These are phyloP conservation scores for Sibirionetta formosa DNA, from an alignment of 2,797 vertebrate species.

Conservation along the genomic window DNA sequence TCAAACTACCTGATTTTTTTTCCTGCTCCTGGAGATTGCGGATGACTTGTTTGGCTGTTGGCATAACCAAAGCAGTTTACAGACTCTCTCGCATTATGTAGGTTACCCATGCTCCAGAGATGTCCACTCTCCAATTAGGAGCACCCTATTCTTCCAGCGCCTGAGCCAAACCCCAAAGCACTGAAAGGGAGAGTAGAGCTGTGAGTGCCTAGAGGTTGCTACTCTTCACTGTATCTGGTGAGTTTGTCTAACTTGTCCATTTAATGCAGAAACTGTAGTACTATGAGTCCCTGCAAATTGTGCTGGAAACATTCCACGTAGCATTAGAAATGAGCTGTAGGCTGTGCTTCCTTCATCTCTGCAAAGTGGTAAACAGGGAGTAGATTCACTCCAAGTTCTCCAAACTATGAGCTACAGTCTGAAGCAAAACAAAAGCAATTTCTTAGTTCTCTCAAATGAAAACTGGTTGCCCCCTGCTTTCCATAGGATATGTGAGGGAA, in stretches of 20 bases:
- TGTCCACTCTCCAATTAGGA: not conserved
- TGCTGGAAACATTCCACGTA: not conserved
- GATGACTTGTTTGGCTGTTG: not conserved
- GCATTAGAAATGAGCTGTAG: not conserved
- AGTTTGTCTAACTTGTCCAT: not conserved
- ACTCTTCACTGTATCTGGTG: not conserved
- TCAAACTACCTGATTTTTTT: not conserved
- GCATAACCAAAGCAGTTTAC: not conserved
- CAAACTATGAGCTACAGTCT: not conserved
- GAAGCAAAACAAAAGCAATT: not conserved
- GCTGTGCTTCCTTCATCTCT: not conserved
- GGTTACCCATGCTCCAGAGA: not conserved
- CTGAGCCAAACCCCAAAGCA: not conserved
- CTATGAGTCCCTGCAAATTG: not conserved
- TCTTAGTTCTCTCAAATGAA: not conserved
- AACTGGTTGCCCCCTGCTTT: not conserved
- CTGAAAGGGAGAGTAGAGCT: not conserved
- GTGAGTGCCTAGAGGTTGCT: rapidly evolving
- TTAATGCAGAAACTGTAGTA: no score
- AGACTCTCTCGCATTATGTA: not conserved
- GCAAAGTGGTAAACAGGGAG: not conserved
- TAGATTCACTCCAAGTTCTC: not conserved
- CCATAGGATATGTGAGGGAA: not conserved
- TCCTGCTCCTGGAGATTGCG: not conserved
- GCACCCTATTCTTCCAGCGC: not conserved